Percentiles rank a stretch among this genome's conserved stretches.
phyloP scores from a whole-genome alignment of 2,113 vertebrate genomes.

The Sakesphorus luctuosus region DNA sequence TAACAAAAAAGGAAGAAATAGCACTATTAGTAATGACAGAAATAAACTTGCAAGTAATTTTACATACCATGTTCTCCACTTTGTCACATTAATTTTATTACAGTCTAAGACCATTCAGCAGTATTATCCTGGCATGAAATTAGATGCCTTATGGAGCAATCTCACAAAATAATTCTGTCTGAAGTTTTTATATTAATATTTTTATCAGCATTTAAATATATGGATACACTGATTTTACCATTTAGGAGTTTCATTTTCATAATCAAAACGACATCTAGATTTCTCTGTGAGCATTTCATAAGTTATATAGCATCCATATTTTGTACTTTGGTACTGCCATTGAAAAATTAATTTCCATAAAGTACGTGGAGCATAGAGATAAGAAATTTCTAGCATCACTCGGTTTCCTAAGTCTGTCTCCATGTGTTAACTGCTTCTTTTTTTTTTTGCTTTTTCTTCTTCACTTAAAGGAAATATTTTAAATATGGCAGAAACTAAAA shows the following conservation, averaged over 20 bases:
- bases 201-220: background rate
- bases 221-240: background rate
- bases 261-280: background rate
- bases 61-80: background rate
- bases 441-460: slow-evolving; percentile 60
- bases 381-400: background rate
- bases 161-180: background rate
- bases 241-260: background rate
- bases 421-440: slow-evolving; percentile 58
- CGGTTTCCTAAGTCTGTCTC: background rate
- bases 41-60: slow-evolving; percentile 8
- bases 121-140: background rate
- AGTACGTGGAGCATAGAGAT: background rate
- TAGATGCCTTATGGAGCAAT: background rate
- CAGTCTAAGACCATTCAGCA: background rate
- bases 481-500: slow-evolving; percentile 77
- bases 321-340: background rate
- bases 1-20: background rate
- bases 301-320: background rate
- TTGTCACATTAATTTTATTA: background rate
- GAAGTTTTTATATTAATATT: background rate
- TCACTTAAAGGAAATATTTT: slow-evolving; percentile 78
- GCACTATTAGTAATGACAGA: background rate
- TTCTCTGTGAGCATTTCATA: background rate
- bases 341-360: background rate